These are phyloP conservation scores for Dunckerocampus dactyliophorus DNA, from an alignment of 2,113 vertebrate genomes.

Conservation along the genomic window DNA sequence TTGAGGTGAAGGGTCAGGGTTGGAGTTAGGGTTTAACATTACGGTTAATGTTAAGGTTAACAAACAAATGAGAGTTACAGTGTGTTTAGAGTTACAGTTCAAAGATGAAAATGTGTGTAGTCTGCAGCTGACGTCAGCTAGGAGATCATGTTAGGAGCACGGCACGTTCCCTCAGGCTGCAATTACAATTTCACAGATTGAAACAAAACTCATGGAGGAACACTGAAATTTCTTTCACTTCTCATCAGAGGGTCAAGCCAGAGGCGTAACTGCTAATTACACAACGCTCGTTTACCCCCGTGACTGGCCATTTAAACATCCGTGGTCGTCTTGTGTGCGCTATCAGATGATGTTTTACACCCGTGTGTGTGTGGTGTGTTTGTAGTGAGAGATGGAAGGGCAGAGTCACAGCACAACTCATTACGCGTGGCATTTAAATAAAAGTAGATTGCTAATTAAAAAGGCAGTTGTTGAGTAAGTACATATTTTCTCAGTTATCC, in stretches of 20 bases:
- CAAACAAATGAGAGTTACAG: too few species aligned
- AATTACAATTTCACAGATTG: slow-evolving; percentile 41
- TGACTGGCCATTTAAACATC: slow-evolving; percentile 43
- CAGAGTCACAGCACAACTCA: slow-evolving; percentile 32
- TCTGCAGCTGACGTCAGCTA: too few species aligned
- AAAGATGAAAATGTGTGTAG: neutral
- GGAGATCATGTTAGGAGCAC: too few species aligned
- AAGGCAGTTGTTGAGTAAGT: slow-evolving; percentile 23
- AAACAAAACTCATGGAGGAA: slow-evolving; percentile 19
- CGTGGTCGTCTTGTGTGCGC: neutral
- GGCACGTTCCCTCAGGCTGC: slow-evolving; percentile 24
- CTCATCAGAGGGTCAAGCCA: slow-evolving; percentile 49
- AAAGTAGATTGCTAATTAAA: slow-evolving; percentile 55
- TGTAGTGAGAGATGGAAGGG: slow-evolving; percentile 31
- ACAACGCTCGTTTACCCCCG: slow-evolving; percentile 20
- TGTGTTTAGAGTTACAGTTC: neutral
- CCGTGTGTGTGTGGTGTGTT: slow-evolving; percentile 15
- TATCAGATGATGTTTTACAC: slow-evolving; percentile 26
- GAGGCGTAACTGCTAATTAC: slow-evolving; percentile 47
- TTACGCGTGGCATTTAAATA: slow-evolving; percentile 45
- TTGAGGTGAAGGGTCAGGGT: too few species aligned
- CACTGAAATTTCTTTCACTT: slow-evolving; percentile 26
- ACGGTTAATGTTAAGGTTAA: too few species aligned
- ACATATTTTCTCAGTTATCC: slow-evolving; percentile 45
- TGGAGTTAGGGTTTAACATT: too few species aligned